These are phyloP conservation scores for Sturnus vulgaris DNA, from an alignment of 2,113 vertebrate species.

Conservation along the genomic window DNA sequence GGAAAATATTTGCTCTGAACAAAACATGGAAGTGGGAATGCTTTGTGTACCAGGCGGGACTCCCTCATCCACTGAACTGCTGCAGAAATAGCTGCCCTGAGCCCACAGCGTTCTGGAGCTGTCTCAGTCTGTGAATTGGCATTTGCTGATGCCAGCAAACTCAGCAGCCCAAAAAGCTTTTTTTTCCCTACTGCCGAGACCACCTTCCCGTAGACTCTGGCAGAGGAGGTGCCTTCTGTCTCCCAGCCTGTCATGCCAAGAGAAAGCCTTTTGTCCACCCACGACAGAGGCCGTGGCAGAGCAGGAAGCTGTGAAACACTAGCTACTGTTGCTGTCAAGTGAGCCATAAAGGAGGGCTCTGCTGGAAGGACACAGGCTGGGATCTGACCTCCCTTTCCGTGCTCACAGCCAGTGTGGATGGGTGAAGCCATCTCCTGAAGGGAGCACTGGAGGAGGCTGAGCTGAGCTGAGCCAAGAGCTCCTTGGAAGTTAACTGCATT, in stretches of 20 bases:
- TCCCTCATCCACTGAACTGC: background rate
- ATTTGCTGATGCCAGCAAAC: slow-evolving; percentile 25
- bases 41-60: background rate
- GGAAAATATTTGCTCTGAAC: background rate
- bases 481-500: background rate
- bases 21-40: background rate
- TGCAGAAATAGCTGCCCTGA: background rate
- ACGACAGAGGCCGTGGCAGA: background rate
- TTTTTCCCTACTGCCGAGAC: slow-evolving; percentile 45
- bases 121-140: background rate
- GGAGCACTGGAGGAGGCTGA: background rate
- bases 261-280: slow-evolving; percentile 30
- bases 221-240: slow-evolving; percentile 48
- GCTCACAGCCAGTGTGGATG: background rate
- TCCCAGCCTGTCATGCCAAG: background rate
- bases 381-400: background rate
- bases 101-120: background rate
- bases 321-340: slow-evolving; percentile 7
- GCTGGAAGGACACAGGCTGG: background rate
- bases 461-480: background rate
- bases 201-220: background rate
- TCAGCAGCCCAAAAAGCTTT: background rate
- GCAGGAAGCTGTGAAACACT: slow-evolving; percentile 19
- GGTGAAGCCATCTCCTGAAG: background rate
- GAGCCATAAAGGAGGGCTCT: background rate